Percentiles rank a stretch among this genome's conserved stretches.
Conservation (phyloP, 2,888 invertebrate genomes). For the Acronicta psi region DNA sequence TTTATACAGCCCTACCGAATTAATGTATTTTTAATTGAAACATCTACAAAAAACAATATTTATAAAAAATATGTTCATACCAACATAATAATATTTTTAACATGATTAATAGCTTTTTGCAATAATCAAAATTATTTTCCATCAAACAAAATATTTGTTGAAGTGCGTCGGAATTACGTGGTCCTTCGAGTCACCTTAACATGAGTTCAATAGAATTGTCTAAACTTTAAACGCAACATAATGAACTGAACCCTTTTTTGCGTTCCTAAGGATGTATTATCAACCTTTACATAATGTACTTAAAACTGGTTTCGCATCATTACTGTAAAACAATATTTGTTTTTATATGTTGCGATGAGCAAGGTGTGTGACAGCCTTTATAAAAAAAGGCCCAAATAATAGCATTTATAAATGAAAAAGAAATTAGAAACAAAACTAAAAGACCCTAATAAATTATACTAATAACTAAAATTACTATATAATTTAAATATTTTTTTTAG, state of each 20-base stretch:
- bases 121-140: no score
- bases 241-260: constrained; percentile 19
- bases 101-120: no score
- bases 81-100: no score
- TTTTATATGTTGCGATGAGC: constrained; percentile 5
- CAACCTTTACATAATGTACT: constrained; percentile 1
- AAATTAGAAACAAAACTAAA: no score
- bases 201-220: constrained; percentile 25
- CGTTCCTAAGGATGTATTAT: not conserved
- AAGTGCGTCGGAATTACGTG: no score
- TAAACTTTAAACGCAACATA: constrained; percentile 11
- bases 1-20: not conserved
- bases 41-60: not conserved
- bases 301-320: constrained; percentile 19
- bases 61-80: no score
- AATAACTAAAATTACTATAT: no score
- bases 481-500: no score
- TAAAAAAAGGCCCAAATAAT: no score
- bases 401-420: no score
- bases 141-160: no score
- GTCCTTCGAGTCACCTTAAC: constrained; percentile 30
- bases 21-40: not conserved
- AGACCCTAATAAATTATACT: no score
- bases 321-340: constrained; percentile 19
- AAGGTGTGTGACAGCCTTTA: not conserved